A percentile compares a stretch with the other conserved stretches of the same genome.
phyloP scores from a whole-genome alignment of 2,113 vertebrate species.

The Phylloscopus trochiloides region DNA sequence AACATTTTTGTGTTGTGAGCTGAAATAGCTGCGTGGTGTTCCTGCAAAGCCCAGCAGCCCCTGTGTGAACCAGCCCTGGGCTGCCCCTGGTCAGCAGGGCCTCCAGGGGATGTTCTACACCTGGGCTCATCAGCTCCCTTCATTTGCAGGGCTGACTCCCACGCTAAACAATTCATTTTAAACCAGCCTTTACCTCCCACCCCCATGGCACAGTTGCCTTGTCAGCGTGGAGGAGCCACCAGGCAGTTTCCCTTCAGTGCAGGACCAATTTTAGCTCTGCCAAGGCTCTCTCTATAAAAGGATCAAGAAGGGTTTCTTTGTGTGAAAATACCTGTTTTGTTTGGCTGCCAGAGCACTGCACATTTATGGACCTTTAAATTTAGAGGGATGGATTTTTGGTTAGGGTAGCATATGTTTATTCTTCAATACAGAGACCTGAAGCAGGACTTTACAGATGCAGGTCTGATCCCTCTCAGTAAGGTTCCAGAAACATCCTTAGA shows the following conservation, averaged over 20 bases:
- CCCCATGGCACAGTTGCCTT: background rate
- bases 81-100: background rate
- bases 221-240: background rate
- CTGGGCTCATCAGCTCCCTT: background rate
- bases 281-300: background rate
- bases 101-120: accelerated
- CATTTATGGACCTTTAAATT: background rate
- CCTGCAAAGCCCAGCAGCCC: background rate
- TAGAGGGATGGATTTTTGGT: background rate
- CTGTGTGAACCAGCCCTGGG: accelerated
- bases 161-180: background rate
- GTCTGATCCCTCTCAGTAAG: background rate
- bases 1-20: background rate
- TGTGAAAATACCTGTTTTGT: background rate
- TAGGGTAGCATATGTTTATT: background rate
- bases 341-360: background rate
- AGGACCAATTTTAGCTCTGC: background rate
- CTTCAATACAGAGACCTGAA: background rate
- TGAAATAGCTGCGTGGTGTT: background rate
- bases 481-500: background rate
- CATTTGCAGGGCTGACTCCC: background rate
- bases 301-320: background rate
- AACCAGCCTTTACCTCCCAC: background rate
- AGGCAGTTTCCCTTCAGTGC: background rate
- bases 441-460: background rate